Base-by-base conservation (phyloP, 2,797 vertebrate genomes). In the Paramormyrops hopkinsi region DNA sequence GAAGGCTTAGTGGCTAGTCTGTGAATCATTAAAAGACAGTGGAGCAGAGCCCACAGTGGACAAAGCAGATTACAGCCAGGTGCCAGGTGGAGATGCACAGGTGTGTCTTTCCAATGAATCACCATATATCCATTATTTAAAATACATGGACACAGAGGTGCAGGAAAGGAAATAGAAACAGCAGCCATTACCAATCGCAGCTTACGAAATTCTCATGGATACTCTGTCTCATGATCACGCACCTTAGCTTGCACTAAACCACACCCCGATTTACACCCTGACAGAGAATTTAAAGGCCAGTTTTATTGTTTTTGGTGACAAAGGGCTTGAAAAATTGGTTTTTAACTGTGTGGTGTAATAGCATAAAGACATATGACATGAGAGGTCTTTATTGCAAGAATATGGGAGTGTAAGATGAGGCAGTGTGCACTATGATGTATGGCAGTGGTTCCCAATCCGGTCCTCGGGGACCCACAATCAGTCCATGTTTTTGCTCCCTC, bases 61-160 rank as follows among this genome's bases (percentile, higher is more conserved):
- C 17, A 54, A 86, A 50, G 48, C 22, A 12, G n/a, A 25, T 51
- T 51, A 53, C 84, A 29, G 84, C 22, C 37, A 46, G 33, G 17
- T 51, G 50, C 83, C 83, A 86, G 65, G 65, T 73, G 25, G 50
- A 33, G 29, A 86, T 19, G 46, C 53, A 51, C 84, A 86, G 50
- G 84, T 86, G 84, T 86, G 29, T 56, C 84, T 86, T 86, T 53
- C 29, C 48, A 86, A 11, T 44, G 79, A 50, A 50, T 87, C 53
- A 87, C 29, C 12, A 19, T 37, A 54, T 59, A 59, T 56, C 53
- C 50, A 56, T 51, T 41, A 54, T 33, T 87, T 29, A 5, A 17
- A 29, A 17, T 53, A 25, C 7, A 50, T 14, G 29, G 85, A 37
- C 4, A 86, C 2, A 56, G 48, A 29, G 51, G 22, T 86, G 50